Evolutionary conservation across 2,113 vertebrate genomes (phyloP).

Genomic region (Lutjanus erythropterus): DNA sequence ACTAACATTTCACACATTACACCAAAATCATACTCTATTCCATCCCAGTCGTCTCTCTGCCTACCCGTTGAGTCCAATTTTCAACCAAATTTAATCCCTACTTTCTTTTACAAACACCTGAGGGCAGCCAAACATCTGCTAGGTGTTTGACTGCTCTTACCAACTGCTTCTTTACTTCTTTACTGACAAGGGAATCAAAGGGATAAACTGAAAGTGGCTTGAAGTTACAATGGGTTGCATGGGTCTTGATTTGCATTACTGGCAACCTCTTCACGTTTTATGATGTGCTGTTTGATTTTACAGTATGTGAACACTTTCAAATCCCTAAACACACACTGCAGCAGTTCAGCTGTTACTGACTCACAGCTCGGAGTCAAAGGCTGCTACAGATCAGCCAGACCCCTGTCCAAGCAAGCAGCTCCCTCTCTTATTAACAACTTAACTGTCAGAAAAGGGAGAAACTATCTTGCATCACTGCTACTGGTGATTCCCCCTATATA

Average conservation of each 20-base stretch:
- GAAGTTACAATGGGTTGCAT: not conserved
- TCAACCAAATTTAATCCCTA: not conserved
- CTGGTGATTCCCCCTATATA: not conserved
- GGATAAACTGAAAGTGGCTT: not conserved
- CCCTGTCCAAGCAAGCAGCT: conserved; percentile 1
- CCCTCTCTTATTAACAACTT: conserved; percentile 22
- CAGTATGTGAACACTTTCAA: not conserved
- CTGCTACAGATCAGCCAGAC: conserved; percentile 25
- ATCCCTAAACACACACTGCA: conserved; percentile 9
- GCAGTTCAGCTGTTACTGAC: not conserved
- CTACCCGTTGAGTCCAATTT: not conserved
- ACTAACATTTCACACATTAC: conserved; percentile 4
- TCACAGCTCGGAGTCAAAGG: conserved; percentile 19
- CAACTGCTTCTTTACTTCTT: not conserved
- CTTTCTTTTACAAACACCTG: not conserved
- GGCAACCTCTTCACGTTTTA: not conserved
- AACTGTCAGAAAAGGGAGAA: conserved; percentile 41
- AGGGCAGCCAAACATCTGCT: not conserved
- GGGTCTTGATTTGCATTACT: not conserved
- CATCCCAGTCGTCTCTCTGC: not conserved
- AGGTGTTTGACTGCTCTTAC: not conserved
- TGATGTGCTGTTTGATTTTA: no score
- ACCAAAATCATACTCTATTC: not conserved
- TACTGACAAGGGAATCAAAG: not conserved
- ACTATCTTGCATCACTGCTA: not conserved